A percentile compares a stretch with the other conserved stretches of the same genome.
Evolutionary conservation across 2,113 vertebrate species (phyloP).

Genomic region (Catharus minimus): DNA sequence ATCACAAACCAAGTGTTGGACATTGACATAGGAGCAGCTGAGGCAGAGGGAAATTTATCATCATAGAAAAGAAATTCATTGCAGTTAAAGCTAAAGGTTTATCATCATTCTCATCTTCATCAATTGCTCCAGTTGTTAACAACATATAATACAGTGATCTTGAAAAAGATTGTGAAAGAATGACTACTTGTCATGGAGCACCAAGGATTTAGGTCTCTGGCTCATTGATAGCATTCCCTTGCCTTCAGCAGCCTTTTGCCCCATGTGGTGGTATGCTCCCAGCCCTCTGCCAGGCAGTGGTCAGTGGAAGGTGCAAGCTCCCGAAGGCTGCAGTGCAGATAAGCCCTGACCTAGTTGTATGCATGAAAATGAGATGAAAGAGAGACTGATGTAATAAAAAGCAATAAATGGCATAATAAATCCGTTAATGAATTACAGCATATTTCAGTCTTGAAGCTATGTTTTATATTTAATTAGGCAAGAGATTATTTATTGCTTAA

Average conservation of each 20-base stretch:
- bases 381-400: neutral
- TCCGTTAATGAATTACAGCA: neutral
- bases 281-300: neutral
- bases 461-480: conserved; percentile 12
- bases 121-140: neutral
- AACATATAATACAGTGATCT: neutral
- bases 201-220: neutral
- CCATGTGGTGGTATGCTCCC: neutral
- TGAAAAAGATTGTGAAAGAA: neutral
- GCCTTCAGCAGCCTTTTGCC: neutral
- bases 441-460: conserved; percentile 9
- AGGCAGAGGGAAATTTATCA: neutral
- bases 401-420: neutral
- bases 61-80: neutral
- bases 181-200: neutral
- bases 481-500: conserved; percentile 33
- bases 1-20: neutral
- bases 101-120: neutral
- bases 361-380: neutral
- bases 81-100: neutral
- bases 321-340: neutral
- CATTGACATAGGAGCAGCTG: neutral
- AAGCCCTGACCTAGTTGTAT: neutral
- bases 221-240: fast-evolving
- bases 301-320: neutral